phyloP scores from a whole-genome alignment of 2,113 vertebrate genomes.

The Elaphurus davidianus region DNA sequence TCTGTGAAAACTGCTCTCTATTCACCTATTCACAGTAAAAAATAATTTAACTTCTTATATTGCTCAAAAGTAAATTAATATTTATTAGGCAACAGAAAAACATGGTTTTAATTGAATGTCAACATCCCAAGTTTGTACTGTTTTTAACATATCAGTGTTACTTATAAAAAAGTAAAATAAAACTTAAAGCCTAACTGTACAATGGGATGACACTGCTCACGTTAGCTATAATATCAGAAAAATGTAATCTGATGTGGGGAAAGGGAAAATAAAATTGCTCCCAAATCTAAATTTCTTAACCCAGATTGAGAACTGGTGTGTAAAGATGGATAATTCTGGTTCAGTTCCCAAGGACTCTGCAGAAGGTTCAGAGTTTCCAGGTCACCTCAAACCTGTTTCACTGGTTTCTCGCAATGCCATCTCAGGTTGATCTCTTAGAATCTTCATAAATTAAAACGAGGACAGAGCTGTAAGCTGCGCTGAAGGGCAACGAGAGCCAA shows the following conservation, averaged over 20 bases:
- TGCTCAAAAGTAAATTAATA: slow-evolving; percentile 14
- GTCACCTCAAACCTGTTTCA: slow-evolving; percentile 64
- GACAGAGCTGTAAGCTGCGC: slow-evolving; percentile 8
- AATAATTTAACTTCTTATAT: neutral
- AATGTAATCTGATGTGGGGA: neutral
- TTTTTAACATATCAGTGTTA: neutral
- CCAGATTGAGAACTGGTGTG: neutral
- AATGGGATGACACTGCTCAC: neutral
- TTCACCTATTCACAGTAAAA: neutral
- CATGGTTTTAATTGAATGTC: slow-evolving; percentile 2
- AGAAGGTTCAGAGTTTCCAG: slow-evolving; percentile 13
- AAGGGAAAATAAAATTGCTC: neutral
- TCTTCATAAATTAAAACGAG: slow-evolving; percentile 58
- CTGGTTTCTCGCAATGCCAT: slow-evolving; percentile 52
- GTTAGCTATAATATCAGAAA: neutral
- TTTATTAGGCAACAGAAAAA: slow-evolving; percentile 25
- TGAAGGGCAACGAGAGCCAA: neutral
- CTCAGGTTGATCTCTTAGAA: slow-evolving; percentile 31
- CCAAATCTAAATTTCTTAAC: neutral
- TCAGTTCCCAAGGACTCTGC: neutral
- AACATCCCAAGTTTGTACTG: neutral
- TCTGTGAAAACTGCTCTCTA: neutral
- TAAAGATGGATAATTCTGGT: slow-evolving; percentile 32
- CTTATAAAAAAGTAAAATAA: slow-evolving; percentile 13
- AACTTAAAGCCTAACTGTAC: neutral